Evolutionary conservation across 2,888 invertebrate genomes (phyloP).

Genomic region (Stenichneumon culpator): DNA sequence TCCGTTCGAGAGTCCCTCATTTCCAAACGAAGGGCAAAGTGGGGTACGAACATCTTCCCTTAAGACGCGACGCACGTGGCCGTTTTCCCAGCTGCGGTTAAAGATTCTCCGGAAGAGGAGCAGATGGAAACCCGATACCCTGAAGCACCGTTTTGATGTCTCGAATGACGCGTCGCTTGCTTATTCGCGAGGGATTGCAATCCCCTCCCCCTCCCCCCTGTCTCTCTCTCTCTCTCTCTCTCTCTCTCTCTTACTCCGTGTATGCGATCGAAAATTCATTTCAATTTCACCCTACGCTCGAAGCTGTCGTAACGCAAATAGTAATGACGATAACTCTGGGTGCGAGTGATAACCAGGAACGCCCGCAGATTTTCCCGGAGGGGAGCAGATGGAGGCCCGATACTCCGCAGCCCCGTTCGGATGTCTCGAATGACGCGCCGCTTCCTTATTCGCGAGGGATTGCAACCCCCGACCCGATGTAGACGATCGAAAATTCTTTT

Average conservation of each 20-base stretch:
- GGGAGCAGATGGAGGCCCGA: not conserved
- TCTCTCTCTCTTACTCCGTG: not conserved
- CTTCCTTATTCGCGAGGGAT: not conserved
- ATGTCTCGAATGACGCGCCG: not conserved
- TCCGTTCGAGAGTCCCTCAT: not conserved
- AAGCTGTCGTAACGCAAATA: not conserved
- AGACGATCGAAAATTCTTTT: not conserved
- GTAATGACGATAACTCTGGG: not conserved
- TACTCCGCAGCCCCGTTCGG: not conserved
- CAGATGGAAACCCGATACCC: not conserved
- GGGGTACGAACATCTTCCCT: not conserved
- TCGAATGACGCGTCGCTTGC: not conserved
- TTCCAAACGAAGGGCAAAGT: not conserved
- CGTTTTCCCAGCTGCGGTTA: not conserved
- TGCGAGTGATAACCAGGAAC: not conserved
- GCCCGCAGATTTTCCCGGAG: not conserved
- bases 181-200: not conserved
- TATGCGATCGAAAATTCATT: not conserved
- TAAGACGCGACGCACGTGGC: not conserved
- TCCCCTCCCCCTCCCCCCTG: not conserved
- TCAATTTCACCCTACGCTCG: not conserved
- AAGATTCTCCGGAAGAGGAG: not conserved
- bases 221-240: too few species aligned
- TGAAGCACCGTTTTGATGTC: not conserved
- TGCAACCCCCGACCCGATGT: not conserved